Evolutionary conservation across 2,888 invertebrate species (phyloP), one percentile per base, ranked within the genome.

Genomic region (Tinea trinotella): DNA sequence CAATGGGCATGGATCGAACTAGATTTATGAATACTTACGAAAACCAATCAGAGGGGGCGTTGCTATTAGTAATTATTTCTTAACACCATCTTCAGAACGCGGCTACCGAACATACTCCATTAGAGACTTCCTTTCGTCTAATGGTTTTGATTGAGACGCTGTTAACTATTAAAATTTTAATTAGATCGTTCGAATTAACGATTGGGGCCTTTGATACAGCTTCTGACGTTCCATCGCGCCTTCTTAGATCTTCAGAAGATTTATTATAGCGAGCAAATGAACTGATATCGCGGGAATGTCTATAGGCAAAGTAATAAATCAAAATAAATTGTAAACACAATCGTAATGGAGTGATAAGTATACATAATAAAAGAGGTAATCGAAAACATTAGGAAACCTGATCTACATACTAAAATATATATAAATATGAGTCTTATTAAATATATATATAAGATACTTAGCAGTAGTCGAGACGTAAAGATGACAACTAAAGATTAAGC

Each of bases 21-120:
- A 71, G 70, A 84, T 82, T 84, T 84, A 84, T 68, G 73, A 66
- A 60, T 62, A 60, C 66, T 81, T 80, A 75, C 80, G 71, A 80
- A 84, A 84, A 78, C 70, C 83, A 84, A 85, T 84, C 83, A 78
- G 68, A 63, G 62, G 66, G 69, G 84, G 84, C 81, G 84, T 75
- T 71, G 70, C 76, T 64, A 56, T 65, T 61, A 61, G 74, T 84
- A 80, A 85, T 85, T 82, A 85, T 83, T 85, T 83, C 80, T 76
- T 84, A 81, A 81, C 81, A 76, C 78, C 76, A 77, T 76, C 73
- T 70, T 74, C 72, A 70, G 66, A 63, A 64, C 56, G 65, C 61
- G 56, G 79, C 81, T 84, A 80, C 84, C 64, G 83, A 74, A 53
- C 52, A 36, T 15, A 68, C 62, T 64, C 67, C 68, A 73, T 76